Conservation (phyloP, 92 coral and sea anemone genomes). For the Virgularia gustaviana region DNA sequence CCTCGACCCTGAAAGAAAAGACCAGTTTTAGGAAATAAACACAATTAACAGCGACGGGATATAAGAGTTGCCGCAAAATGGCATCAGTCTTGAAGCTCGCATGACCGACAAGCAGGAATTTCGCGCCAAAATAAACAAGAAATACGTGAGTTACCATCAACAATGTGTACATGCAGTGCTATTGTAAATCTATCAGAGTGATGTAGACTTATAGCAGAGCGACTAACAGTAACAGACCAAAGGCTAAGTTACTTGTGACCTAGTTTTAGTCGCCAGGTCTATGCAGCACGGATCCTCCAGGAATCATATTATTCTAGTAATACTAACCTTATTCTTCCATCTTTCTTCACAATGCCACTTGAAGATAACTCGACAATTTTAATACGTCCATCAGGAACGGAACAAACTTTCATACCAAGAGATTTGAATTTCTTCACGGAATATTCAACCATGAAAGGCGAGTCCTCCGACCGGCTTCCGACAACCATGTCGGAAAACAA, state of each 20-base stretch:
- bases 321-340: constrained; percentile 77
- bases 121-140: no score
- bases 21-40: not conserved
- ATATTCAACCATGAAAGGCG: constrained; percentile 78
- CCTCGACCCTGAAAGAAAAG: constrained; percentile 62
- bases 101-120: no score
- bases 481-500: constrained; percentile 44
- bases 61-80: not conserved
- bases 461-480: constrained; percentile 73
- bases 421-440: constrained; percentile 67
- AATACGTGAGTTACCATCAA: no score
- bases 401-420: constrained; percentile 69
- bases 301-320: no score
- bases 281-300: no score
- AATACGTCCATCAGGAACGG: constrained; percentile 53
- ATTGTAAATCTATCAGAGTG: no score
- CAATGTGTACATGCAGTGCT: no score
- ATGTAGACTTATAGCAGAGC: no score
- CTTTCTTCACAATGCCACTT: constrained; percentile 85
- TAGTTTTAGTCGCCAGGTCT: no score
- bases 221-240: no score
- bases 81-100: no score
- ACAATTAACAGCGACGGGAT: not conserved
- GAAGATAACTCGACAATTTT: constrained; percentile 65
- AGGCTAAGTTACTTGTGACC: no score